These are phyloP conservation scores for Squalus acanthias DNA, from an alignment of 2,797 vertebrate genomes.

Conservation along the genomic window DNA sequence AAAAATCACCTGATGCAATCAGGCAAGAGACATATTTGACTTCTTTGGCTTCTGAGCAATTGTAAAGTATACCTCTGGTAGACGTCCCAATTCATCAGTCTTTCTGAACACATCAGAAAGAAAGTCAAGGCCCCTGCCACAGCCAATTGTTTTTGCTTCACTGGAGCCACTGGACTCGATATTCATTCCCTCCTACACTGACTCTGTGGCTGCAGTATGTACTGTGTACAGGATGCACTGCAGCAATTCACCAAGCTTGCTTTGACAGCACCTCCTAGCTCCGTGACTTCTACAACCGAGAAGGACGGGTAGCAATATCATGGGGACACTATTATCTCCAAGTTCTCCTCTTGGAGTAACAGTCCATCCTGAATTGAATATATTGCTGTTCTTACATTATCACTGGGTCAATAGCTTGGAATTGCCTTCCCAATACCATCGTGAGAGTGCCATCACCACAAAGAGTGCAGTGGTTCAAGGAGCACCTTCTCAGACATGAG, in stretches of 20 bases:
- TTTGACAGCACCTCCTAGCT: not conserved
- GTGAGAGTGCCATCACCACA: not conserved
- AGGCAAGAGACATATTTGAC: not conserved
- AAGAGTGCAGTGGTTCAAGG: not conserved
- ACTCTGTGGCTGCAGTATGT: not conserved
- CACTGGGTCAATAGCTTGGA: not conserved
- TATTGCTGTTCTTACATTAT: not conserved
- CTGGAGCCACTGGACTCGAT: not conserved
- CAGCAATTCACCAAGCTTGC: not conserved
- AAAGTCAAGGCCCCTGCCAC: not conserved
- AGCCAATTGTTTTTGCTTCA: not conserved
- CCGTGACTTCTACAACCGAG: not conserved
- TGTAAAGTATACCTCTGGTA: not conserved
- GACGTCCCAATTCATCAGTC: not conserved
- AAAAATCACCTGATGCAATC: conserved; percentile 14
- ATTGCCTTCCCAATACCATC: not conserved
- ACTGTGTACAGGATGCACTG: not conserved
- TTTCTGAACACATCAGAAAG: not conserved
- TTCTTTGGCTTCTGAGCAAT: not conserved
- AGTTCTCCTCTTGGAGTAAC: not conserved
- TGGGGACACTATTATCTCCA: not conserved
- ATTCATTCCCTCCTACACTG: not conserved
- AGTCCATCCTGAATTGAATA: not conserved
- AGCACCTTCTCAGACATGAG: not conserved
- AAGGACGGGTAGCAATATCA: not conserved